A percentile compares a stretch with the other conserved stretches of the same genome.
These are phyloP conservation scores for Eutolmus rufibarbis DNA, from an alignment of 2,888 invertebrate genomes.

Conservation along the genomic window DNA sequence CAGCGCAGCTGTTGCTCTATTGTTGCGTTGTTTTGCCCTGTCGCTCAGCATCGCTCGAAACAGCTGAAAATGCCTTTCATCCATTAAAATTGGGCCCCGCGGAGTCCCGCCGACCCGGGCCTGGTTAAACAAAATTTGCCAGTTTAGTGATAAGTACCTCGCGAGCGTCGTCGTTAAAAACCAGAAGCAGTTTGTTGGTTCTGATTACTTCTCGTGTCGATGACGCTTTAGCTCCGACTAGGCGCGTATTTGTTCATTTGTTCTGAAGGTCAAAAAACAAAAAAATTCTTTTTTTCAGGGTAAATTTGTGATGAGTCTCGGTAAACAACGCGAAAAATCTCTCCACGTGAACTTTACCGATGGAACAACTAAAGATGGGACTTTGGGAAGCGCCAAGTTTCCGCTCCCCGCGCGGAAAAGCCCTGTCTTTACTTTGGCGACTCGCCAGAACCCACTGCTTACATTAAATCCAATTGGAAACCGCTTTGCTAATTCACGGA, in stretches of 20 bases:
- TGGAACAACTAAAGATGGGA: not conserved
- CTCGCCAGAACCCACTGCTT: not conserved
- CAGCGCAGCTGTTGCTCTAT: not conserved
- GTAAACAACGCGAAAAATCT: conserved; percentile 4
- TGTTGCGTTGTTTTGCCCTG: not conserved
- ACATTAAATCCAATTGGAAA: not conserved
- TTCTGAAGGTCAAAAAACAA: conserved; percentile 30
- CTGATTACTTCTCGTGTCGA: conserved; percentile 11
- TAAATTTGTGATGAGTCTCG: not conserved
- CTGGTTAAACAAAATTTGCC: not conserved
- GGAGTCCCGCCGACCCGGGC: not conserved
- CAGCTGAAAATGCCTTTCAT: not conserved
- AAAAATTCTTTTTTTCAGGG: conserved; percentile 2
- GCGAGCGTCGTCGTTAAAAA: not conserved
- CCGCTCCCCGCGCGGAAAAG: not conserved
- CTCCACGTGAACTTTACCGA: not conserved
- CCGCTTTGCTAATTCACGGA: not conserved
- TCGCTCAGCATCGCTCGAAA: not conserved
- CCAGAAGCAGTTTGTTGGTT: not conserved
- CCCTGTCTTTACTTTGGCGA: not conserved
- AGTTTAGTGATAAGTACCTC: conserved; percentile 1
- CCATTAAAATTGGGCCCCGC: not conserved
- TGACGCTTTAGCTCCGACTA: conserved; percentile 3
- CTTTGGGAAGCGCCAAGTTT: not conserved
- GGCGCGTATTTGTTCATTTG: conserved; percentile 24